A percentile compares a stretch with the other conserved stretches of the same genome.
These are phyloP conservation scores for Conomelus anceps DNA, from an alignment of 2,888 invertebrate genomes.

Conservation along the genomic window DNA sequence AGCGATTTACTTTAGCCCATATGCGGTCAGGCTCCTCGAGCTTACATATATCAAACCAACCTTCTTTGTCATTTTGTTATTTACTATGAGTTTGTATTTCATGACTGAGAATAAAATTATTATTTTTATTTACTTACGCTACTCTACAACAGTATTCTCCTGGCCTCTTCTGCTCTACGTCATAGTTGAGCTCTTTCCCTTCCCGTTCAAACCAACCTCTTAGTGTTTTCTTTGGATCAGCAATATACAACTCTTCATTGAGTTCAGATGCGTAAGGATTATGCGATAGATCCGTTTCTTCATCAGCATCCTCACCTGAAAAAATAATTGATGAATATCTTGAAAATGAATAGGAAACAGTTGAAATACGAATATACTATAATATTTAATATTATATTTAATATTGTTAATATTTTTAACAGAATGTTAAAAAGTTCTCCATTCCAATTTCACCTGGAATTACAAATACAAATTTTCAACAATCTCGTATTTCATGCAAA, in stretches of 20 bases:
- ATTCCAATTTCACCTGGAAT: too few species aligned
- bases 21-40: too few species aligned
- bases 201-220: slow-evolving; percentile 93
- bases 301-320: slow-evolving; percentile 76
- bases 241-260: slow-evolving; percentile 83
- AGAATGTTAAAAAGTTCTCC: too few species aligned
- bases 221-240: slow-evolving; percentile 93
- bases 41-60: too few species aligned
- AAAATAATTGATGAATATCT: slow-evolving; percentile 18
- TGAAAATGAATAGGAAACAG: neutral
- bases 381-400: too few species aligned
- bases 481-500: too few species aligned
- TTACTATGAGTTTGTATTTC: neutral
- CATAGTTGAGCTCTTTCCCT: slow-evolving; percentile 75
- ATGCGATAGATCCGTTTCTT: slow-evolving; percentile 69
- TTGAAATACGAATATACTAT: neutral
- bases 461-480: too few species aligned
- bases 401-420: too few species aligned
- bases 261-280: slow-evolving; percentile 75
- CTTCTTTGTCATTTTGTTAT: too few species aligned
- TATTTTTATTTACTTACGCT: slow-evolving; percentile 43
- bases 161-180: slow-evolving; percentile 76
- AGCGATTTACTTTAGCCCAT: too few species aligned
- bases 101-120: neutral
- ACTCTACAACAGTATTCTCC: slow-evolving; percentile 80